A percentile compares a stretch with the other conserved stretches of the same genome.
These are phyloP conservation scores for Deroplatys truncata DNA, from an alignment of 2,888 invertebrate species.

Conservation along the genomic window DNA sequence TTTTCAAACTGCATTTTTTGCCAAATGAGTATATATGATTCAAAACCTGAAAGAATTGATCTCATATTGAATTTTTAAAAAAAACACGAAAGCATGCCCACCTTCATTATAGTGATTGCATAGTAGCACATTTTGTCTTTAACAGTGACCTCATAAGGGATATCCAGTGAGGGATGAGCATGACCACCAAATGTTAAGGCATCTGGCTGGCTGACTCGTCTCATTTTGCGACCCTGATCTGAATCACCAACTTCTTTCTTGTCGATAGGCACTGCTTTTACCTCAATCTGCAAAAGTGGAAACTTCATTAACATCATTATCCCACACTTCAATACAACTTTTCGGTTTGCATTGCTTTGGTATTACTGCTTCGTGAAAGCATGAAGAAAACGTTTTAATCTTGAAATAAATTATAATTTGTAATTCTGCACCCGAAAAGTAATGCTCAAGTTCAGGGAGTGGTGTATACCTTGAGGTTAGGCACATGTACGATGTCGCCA, in stretches of 20 bases:
- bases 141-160: conserved; percentile 78
- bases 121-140: conserved; percentile 91
- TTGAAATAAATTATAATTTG: too few relatives aligned
- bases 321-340: too few relatives aligned
- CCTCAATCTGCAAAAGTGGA: conserved; percentile 54
- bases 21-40: too few relatives aligned
- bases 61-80: too few relatives aligned
- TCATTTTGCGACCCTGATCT: conserved; percentile 36
- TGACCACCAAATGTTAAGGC: conserved; percentile 59
- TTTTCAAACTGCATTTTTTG: too few relatives aligned
- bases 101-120: conserved; percentile 93
- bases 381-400: too few relatives aligned
- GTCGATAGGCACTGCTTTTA: conserved; percentile 68
- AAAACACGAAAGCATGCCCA: conserved; percentile 37
- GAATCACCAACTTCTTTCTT: conserved; percentile 59
- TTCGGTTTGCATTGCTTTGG: too few relatives aligned
- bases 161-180: conserved; percentile 61
- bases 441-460: too few relatives aligned
- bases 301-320: not conserved
- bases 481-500: conserved; percentile 78
- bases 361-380: too few relatives aligned
- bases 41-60: too few relatives aligned
- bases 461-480: conserved; percentile 68
- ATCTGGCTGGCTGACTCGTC: conserved; percentile 51
- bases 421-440: too few relatives aligned